Conservation (phyloP, 2,113 vertebrate species). For the Ursus arctos region DNA sequence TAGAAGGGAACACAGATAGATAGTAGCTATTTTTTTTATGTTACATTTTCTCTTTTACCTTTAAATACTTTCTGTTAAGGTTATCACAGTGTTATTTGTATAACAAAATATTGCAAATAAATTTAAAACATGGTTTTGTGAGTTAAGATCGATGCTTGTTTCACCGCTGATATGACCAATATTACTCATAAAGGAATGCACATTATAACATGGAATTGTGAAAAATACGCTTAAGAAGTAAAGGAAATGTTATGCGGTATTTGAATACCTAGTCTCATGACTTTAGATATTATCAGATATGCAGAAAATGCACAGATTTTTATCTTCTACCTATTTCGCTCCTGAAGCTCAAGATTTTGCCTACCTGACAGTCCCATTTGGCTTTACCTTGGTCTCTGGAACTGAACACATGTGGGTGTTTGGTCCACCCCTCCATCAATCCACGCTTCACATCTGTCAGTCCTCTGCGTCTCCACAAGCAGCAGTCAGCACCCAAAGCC, state of each 20-base stretch:
- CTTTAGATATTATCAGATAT: not conserved
- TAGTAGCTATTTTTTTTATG: not conserved
- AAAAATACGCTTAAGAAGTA: not conserved
- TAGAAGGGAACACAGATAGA: not conserved
- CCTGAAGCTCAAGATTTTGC: not conserved
- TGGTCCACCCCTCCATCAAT: fast-evolving
- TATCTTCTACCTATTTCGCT: not conserved
- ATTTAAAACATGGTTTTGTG: not conserved
- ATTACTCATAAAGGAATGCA: not conserved
- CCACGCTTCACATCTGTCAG: not conserved
- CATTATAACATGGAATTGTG: not conserved
- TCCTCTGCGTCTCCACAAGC: not conserved
- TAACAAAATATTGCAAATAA: not conserved
- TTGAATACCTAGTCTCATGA: not conserved
- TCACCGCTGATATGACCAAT: not conserved
- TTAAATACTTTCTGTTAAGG: not conserved
- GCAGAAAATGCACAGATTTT: not conserved
- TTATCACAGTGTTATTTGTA: not conserved
- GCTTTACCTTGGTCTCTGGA: not conserved
- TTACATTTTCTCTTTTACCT: not conserved
- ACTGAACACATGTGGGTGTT: not conserved
- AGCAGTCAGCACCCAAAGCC: no score
- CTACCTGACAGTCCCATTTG: no score
- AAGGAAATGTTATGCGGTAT: not conserved
- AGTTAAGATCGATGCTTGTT: not conserved